These are phyloP conservation scores for Siphamia tubifer DNA, from an alignment of 2,113 vertebrate species.

Conservation along the genomic window DNA sequence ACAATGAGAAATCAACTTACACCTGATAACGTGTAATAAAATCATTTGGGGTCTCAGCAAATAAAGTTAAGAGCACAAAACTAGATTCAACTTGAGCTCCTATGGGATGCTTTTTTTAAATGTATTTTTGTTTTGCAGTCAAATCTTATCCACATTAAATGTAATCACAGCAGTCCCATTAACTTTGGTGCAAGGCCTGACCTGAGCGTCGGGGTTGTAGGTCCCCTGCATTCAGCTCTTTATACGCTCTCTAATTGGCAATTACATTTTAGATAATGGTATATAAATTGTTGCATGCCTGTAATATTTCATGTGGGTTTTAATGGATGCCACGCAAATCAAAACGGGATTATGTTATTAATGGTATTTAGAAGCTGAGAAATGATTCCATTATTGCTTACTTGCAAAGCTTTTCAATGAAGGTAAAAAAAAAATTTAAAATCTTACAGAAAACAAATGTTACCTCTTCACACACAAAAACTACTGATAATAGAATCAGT, in stretches of 20 bases:
- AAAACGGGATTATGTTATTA: slow-evolving; percentile 32
- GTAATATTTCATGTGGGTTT: slow-evolving; percentile 32
- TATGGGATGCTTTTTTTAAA: slow-evolving; percentile 7
- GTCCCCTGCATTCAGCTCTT: slow-evolving; percentile 42
- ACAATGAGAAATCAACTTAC: slow-evolving; percentile 25
- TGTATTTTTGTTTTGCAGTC: too few relatives aligned
- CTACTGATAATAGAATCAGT: slow-evolving; percentile 42
- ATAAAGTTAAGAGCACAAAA: slow-evolving; percentile 23
- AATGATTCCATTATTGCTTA: slow-evolving; percentile 58
- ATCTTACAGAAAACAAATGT: slow-evolving; percentile 29
- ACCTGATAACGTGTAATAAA: slow-evolving; percentile 25
- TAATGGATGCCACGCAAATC: slow-evolving; percentile 27
- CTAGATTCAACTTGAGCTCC: slow-evolving; percentile 20
- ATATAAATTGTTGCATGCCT: slow-evolving; percentile 25
- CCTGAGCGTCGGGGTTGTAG: slow-evolving; percentile 49
- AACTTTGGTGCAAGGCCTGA: slow-evolving; percentile 62
- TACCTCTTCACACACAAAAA: slow-evolving; percentile 49
- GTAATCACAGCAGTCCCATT: slow-evolving; percentile 39
- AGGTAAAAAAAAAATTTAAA: slow-evolving; percentile 20
- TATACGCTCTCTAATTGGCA: slow-evolving; percentile 44
- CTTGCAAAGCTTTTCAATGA: slow-evolving; percentile 42
- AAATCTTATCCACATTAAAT: slow-evolving; percentile 30
- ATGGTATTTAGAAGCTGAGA: slow-evolving; percentile 36
- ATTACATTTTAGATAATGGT: slow-evolving; percentile 42
- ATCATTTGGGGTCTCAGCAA: slow-evolving; percentile 37